phyloP scores from a whole-genome alignment of 1,140 invertebrate species.

The Sinella curviseta region DNA sequence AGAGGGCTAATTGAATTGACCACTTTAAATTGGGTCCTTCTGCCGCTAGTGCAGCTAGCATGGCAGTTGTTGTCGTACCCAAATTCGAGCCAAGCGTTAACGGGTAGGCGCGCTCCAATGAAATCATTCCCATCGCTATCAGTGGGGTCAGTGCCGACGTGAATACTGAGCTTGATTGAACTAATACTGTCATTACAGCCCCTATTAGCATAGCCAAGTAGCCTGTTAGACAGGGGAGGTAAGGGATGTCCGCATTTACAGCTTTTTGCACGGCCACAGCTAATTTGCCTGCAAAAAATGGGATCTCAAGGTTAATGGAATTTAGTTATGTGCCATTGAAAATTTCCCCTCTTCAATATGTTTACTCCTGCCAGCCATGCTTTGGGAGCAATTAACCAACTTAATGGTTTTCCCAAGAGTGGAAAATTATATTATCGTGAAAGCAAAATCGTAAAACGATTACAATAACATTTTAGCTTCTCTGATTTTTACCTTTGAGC shows the following conservation, averaged over 20 bases:
- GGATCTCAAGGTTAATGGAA: neutral
- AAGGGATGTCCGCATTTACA: conserved; percentile 61
- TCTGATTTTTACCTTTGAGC: conserved; percentile 50
- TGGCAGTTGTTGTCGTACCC: conserved; percentile 58
- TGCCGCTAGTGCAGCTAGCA: conserved; percentile 61
- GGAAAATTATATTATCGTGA: too few relatives aligned
- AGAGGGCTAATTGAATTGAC: conserved; percentile 64
- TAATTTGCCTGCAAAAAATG: conserved; percentile 57
- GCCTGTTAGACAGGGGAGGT: conserved; percentile 57
- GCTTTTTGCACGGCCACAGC: conserved; percentile 57
- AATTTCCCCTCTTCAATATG: too few relatives aligned
- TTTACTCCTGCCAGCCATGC: too few relatives aligned
- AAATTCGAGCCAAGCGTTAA: conserved; percentile 66
- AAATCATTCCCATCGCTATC: conserved; percentile 64
- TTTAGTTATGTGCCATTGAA: neutral
- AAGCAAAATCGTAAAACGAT: too few relatives aligned
- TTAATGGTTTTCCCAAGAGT: too few relatives aligned
- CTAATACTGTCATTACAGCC: conserved; percentile 62
- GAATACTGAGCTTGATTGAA: conserved; percentile 67
- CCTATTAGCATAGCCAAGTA: conserved; percentile 65
- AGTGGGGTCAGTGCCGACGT: conserved; percentile 66
- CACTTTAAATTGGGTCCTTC: conserved; percentile 52
- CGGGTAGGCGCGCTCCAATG: conserved; percentile 64
- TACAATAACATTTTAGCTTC: neutral
- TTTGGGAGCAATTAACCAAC: too few relatives aligned